A percentile compares a stretch with the other conserved stretches of the same genome.
These are phyloP conservation scores for Ornithoptera priamus DNA, from an alignment of 2,888 invertebrate genomes.

Conservation along the genomic window DNA sequence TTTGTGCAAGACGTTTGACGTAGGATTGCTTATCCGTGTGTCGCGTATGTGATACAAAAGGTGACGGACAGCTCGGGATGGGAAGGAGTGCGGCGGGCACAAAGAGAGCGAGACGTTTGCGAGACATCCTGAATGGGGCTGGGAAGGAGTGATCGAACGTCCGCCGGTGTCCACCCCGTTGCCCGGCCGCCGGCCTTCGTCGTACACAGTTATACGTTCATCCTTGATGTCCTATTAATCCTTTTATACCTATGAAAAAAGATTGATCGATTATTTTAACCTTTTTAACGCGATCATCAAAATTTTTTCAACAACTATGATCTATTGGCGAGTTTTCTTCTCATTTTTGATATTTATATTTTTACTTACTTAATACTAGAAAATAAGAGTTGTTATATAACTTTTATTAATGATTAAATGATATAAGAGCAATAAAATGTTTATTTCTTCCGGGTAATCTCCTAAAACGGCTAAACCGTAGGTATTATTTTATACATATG, in stretches of 20 bases:
- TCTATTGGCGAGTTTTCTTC: too few species aligned
- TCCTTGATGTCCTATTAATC: conserved; percentile 26
- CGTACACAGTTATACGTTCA: conserved; percentile 38
- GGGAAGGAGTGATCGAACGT: conserved; percentile 76
- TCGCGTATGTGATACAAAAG: conserved; percentile 62
- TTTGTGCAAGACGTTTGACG: conserved; percentile 80
- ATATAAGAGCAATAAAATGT: too few species aligned
- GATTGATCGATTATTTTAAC: too few species aligned
- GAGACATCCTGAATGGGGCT: conserved; percentile 72
- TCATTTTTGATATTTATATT: too few species aligned
- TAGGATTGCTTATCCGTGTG: conserved; percentile 53
- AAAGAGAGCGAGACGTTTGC: conserved; percentile 62
- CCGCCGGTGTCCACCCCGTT: conserved; percentile 41
- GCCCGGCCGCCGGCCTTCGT: conserved; percentile 35
- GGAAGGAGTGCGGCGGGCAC: conserved; percentile 63
- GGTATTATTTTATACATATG: too few species aligned
- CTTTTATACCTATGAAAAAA: conserved; percentile 14
- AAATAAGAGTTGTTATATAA: too few species aligned
- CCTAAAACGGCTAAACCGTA: too few species aligned
- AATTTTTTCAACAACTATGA: too few species aligned
- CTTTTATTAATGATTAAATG: too few species aligned
- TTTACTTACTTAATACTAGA: too few species aligned
- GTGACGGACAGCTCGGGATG: conserved; percentile 70
- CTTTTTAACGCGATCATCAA: too few species aligned
- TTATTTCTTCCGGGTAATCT: too few species aligned